Base-by-base conservation (phyloP, 2,888 invertebrate species). In the Lymantria dispar region DNA sequence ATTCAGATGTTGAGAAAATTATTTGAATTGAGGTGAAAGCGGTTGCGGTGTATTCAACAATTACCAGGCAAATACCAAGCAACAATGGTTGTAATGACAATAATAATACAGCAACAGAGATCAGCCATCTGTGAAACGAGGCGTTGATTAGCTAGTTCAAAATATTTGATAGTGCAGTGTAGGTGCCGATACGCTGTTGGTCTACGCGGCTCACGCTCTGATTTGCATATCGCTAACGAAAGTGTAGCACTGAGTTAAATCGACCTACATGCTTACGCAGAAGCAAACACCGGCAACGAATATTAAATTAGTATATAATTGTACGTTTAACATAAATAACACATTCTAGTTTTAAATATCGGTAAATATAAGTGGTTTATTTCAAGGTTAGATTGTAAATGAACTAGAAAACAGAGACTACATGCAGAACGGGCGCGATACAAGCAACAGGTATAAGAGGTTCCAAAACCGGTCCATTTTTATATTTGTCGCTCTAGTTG, bases 401-500 rank as follows among this genome's bases (percentile, higher is more conserved):
- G 54, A 72, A 72, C 60, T 71, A 73, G 69, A 68, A 75, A 80
- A 77, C 61, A 56, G 60, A 58, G 63, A 62, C 62, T 76, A 76
- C 76, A 75, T 76, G 75, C 76, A 74, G 65, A 78, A 78, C 74
- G 62, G 65, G 5, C 58, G 15, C 47, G 33, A 41, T 46, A 58
- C 52, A 56, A 62, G 62, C 61, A 64, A 63, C 64, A 74, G 66
- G 65, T 70, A 72, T 70, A 62, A 70, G 66, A 68, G 64, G 65
- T 70, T 69, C 68, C 66, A 74, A 77, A 86, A 82, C 80, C 75
- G 77, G 83, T 81, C 71, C 78, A 81, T 81, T 83, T 74, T 70
- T 80, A 81, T 83, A 86, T 87, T 85, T 84, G 74, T 67, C 88
- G 90, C 85, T 89, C 90, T 70, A 90, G 80, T 89, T 88, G 74